Conservation (phyloP, 1,140 invertebrate species). For the Sycophila sp. region DNA sequence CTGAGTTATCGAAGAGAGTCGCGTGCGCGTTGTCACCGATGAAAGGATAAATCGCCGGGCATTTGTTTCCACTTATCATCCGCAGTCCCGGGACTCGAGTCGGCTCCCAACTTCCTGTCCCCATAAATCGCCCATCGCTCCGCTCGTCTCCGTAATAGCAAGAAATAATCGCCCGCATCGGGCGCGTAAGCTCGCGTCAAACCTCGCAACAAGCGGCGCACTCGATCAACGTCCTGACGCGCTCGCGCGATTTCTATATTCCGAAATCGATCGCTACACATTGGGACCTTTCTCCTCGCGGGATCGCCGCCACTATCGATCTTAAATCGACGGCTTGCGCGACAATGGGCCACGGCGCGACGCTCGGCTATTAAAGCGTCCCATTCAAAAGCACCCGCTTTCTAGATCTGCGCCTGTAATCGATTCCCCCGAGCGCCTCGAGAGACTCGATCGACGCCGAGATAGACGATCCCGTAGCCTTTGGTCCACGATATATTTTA, state of each 20-base stretch:
- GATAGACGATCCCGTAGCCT: too few species aligned
- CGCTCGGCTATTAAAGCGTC: background rate
- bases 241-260: background rate
- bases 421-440: background rate
- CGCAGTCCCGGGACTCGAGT: background rate
- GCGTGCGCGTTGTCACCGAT: background rate
- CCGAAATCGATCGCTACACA: background rate
- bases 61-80: constrained; percentile 20
- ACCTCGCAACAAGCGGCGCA: constrained; percentile 16
- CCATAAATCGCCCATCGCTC: constrained; percentile 31
- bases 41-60: constrained; percentile 7
- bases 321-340: background rate
- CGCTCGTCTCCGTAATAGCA: background rate
- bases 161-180: constrained; percentile 23
- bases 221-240: constrained; percentile 21
- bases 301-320: background rate
- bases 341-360: background rate
- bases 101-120: constrained; percentile 4
- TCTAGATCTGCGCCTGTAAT: background rate
- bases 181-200: constrained; percentile 11
- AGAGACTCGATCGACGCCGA: background rate
- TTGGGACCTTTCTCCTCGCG: background rate
- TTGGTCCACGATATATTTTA: too few species aligned
- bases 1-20: constrained; percentile 9
- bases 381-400: background rate